Conservation (phyloP, 2,113 vertebrate genomes). For the Shinisaurus crocodilurus region DNA sequence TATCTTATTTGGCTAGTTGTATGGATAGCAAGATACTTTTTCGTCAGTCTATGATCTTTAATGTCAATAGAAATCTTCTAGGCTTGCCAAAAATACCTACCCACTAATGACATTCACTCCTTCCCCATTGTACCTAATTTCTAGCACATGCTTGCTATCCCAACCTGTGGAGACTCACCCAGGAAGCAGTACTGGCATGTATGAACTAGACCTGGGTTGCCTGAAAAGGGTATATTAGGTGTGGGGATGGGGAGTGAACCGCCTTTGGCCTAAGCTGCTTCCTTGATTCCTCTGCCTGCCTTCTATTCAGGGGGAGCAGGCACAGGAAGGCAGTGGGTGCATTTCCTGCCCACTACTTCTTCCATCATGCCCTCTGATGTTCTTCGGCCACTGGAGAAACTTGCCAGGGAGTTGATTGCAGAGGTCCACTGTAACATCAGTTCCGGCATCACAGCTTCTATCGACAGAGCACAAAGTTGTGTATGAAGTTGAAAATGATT, state of each 20-base stretch:
- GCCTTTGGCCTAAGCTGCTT: neutral
- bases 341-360: neutral
- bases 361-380: neutral
- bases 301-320: neutral
- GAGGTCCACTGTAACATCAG: neutral
- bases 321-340: no score
- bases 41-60: neutral
- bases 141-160: neutral
- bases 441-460: neutral
- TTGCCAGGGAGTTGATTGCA: neutral
- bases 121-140: neutral
- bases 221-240: neutral
- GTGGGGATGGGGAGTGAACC: neutral
- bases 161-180: neutral
- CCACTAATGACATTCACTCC: neutral
- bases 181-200: neutral
- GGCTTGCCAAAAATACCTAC: neutral
- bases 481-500: neutral
- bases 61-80: neutral
- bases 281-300: neutral
- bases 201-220: no score
- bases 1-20: neutral
- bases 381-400: neutral
- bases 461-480: neutral
- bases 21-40: neutral